Evolutionary conservation across 1,140 invertebrate species (phyloP), one percentile per base, ranked within the genome.

Genomic region (Nasonia longicornis): DNA sequence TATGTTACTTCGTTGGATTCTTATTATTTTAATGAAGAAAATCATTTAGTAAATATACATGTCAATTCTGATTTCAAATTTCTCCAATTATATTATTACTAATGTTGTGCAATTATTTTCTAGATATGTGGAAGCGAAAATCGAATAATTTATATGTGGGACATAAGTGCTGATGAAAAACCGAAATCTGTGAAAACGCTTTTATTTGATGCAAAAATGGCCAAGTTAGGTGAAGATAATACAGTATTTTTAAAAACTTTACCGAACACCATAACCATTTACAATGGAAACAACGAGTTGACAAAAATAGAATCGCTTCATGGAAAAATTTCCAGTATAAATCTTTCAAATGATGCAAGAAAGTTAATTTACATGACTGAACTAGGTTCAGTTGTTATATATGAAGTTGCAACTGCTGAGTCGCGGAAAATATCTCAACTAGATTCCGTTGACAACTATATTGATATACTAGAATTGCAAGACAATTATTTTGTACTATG

Each of bases 51-150:
- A 81, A 42, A 82, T 29, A 71, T 71, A 31, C 6, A 22, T 67
- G 7, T 67, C n/a, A 7, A 58, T 58, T 58, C 20, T 58, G 52
- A 58, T 66, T 29, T 67, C n/a, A 0, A 74, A 16, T 26, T 42
- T 1, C 26, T 52, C 1, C 29, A 48, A 42, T 35, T 35, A 72
- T 45, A 26, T 48, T 48, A 38, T 45, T 45, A 29, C 66, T 42
- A 35, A 69, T 78, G 69, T 72, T n/a, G 1, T 58, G 20, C 2
- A 58, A 58, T 58, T 20, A 81, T 72, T 38, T 87, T 85, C 48
- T 73, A 90, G 89, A 89, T 90, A 71, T 90, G 89, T 63, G 89
- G 89, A 6, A 87, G 85, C 74, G 86, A 87, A 48, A 87, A 88
- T 16, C 84, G 77, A 20, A 84, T 87, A 22, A 85, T 90, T 82